phyloP scores from a whole-genome alignment of 1,140 invertebrate species.

The Megathymus violae region DNA sequence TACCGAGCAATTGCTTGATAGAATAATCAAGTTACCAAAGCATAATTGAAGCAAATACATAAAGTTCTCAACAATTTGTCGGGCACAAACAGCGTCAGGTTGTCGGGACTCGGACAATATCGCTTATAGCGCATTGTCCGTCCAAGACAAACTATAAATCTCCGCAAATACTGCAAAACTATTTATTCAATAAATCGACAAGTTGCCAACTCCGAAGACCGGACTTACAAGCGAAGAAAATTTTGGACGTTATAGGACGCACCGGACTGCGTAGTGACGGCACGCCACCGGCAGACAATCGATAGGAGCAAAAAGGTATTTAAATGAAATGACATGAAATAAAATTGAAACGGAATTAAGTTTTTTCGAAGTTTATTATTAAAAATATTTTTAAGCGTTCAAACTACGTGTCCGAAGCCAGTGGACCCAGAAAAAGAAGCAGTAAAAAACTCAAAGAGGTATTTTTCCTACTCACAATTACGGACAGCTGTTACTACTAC shows the following conservation, averaged over 20 bases:
- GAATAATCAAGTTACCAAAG: slow-evolving; percentile 4
- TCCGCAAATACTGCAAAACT: slow-evolving; percentile 59
- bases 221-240: slow-evolving; percentile 79
- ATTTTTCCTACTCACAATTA: too few relatives aligned
- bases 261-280: slow-evolving; percentile 49
- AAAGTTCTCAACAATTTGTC: slow-evolving; percentile 45
- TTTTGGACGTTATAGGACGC: slow-evolving; percentile 59
- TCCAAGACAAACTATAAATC: slow-evolving; percentile 79
- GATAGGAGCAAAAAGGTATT: not conserved
- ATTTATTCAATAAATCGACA: slow-evolving; percentile 76
- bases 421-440: too few relatives aligned
- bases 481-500: too few relatives aligned
- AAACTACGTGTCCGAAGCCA: too few relatives aligned
- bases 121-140: slow-evolving; percentile 60
- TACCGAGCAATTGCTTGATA: not conserved
- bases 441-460: too few relatives aligned
- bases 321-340: too few relatives aligned
- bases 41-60: slow-evolving; percentile 28
- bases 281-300: slow-evolving; percentile 6
- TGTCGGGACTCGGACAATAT: slow-evolving; percentile 48
- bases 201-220: slow-evolving; percentile 71
- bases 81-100: slow-evolving; percentile 22
- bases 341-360: too few relatives aligned
- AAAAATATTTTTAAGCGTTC: too few relatives aligned
- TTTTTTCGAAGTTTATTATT: too few relatives aligned